A percentile compares a stretch with the other conserved stretches of the same genome.
Evolutionary conservation across 2,113 vertebrate genomes (phyloP).

Genomic region (Sciurus niger): DNA sequence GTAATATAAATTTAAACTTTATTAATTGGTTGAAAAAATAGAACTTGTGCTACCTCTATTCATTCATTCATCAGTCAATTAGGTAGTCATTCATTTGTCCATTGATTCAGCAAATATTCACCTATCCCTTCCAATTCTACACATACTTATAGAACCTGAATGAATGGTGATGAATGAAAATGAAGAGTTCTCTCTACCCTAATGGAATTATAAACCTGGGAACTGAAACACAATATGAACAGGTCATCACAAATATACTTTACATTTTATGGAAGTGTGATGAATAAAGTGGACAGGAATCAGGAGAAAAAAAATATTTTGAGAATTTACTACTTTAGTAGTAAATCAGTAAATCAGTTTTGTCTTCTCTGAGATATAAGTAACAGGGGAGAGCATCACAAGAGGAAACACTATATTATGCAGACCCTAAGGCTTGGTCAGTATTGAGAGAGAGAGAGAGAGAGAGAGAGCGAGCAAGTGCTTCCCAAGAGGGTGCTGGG

Average conservation of each 20-base stretch:
- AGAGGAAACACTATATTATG: not conserved
- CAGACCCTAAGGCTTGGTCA: not conserved
- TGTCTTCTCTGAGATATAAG: not conserved
- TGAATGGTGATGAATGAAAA: not conserved
- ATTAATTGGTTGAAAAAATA: conserved; percentile 24
- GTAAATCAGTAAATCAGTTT: not conserved
- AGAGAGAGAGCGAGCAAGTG: not conserved
- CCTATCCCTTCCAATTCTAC: not conserved
- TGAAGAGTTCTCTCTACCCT: not conserved
- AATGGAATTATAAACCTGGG: not conserved
- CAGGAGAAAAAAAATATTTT: not conserved
- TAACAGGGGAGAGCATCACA: not conserved
- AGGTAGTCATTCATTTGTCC: not conserved
- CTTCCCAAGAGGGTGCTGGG: not conserved
- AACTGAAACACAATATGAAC: not conserved
- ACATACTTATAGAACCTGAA: not conserved
- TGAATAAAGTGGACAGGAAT: not conserved
- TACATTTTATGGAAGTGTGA: not conserved
- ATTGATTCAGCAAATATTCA: not conserved
- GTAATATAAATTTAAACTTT: not conserved
- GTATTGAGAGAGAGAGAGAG: not conserved
- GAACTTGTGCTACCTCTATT: not conserved
- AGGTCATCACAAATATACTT: not conserved
- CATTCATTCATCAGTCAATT: not conserved
- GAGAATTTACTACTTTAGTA: not conserved